Conservation (phyloP, 2,888 invertebrate species). For the Drosophila melanocephala region DNA sequence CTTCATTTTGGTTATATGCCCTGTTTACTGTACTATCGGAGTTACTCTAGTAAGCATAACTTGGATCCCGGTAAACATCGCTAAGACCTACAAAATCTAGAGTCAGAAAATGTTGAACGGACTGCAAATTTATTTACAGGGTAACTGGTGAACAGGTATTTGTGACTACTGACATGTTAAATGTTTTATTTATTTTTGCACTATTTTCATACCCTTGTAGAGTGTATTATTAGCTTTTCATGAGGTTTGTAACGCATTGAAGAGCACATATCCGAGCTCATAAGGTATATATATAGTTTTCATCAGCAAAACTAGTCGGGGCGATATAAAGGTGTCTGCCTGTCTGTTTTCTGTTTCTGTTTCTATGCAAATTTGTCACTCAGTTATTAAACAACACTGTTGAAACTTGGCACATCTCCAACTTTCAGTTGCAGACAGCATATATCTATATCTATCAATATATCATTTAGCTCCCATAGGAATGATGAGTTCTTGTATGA, state of each 20-base stretch:
- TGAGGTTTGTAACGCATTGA: not conserved
- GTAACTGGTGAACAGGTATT: slow-evolving; percentile 2
- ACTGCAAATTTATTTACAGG: not conserved
- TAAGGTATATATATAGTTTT: not conserved
- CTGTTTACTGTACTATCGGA: slow-evolving; percentile 5
- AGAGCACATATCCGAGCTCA: not conserved
- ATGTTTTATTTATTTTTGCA: slow-evolving; percentile 3
- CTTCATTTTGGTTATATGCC: slow-evolving; percentile 3
- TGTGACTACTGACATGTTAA: not conserved
- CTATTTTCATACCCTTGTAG: not conserved
- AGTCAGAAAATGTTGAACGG: not conserved
- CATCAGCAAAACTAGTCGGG: not conserved
- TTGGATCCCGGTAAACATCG: not conserved
- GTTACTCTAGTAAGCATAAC: too few relatives aligned
- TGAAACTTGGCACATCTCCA: not conserved
- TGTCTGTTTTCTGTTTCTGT: not conserved
- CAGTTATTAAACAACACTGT: not conserved
- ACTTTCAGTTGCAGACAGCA: not conserved
- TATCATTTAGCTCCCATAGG: not conserved
- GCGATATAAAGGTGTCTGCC: not conserved
- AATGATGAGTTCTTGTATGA: not conserved
- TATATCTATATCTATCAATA: not conserved
- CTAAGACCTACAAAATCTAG: not conserved
- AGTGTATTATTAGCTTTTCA: not conserved
- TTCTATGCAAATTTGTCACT: not conserved